Evolutionary conservation across 2,797 vertebrate species (phyloP).

Genomic region (Acanthurus leucopareius): DNA sequence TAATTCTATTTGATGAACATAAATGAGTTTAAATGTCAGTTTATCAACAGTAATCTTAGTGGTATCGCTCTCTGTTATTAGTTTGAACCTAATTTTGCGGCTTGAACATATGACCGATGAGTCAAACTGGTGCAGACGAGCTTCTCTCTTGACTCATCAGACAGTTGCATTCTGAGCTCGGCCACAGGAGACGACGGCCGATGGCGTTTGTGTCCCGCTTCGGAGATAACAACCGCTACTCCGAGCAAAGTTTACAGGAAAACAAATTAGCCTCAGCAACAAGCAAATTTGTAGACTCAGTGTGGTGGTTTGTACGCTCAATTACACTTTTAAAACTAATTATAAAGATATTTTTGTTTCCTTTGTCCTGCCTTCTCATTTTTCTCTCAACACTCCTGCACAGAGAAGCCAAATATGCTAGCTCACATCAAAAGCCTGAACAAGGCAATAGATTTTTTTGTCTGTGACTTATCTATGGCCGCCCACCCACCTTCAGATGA

Average conservation of each 20-base stretch:
- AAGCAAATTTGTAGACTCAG: constrained; percentile 14
- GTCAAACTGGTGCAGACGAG: neutral
- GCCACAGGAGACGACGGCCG: neutral
- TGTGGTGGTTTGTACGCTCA: neutral
- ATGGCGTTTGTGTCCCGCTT: constrained; percentile 12
- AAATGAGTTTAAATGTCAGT: neutral
- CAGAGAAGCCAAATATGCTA: constrained; percentile 19
- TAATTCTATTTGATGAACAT: neutral
- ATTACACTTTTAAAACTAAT: neutral
- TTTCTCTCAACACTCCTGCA: constrained; percentile 60
- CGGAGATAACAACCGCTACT: neutral
- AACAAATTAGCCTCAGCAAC: constrained; percentile 15
- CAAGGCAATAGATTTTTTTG: constrained; percentile 47
- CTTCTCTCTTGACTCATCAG: constrained; percentile 4
- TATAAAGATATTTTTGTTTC: constrained; percentile 19
- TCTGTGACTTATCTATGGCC: constrained; percentile 61
- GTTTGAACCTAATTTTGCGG: neutral
- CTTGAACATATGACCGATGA: neutral
- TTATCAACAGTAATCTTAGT: neutral
- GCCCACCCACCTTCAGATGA: constrained; percentile 63
- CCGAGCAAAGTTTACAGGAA: constrained; percentile 13
- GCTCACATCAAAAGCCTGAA: constrained; percentile 73
- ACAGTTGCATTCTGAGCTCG: neutral
- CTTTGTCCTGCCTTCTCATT: constrained; percentile 43
- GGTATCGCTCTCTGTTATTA: neutral